These are phyloP conservation scores for Athalia cordata DNA, from an alignment of 2,888 invertebrate species.

Conservation along the genomic window DNA sequence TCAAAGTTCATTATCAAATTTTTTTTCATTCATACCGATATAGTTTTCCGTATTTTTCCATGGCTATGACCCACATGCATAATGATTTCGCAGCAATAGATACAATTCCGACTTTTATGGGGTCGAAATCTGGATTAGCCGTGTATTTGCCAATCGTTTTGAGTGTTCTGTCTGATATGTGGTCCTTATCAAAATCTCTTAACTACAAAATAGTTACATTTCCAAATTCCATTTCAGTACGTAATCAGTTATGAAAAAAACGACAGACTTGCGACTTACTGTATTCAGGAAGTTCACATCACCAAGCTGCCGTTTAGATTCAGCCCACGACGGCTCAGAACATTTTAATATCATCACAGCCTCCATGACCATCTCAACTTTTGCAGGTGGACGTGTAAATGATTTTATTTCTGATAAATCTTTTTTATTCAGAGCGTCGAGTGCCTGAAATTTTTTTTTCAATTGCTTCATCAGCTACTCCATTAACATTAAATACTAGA, in stretches of 20 bases:
- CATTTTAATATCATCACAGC: conserved; percentile 89
- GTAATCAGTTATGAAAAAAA: not conserved
- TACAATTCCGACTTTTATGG: conserved; percentile 89
- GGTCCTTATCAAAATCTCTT: conserved; percentile 91
- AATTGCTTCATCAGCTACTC: not conserved
- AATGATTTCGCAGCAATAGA: conserved; percentile 91
- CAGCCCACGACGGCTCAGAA: conserved; percentile 89
- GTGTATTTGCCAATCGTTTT: conserved; percentile 89
- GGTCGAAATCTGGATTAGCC: conserved; percentile 88
- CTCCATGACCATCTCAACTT: conserved; percentile 93
- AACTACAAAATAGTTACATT: conserved; percentile 73
- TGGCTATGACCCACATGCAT: conserved; percentile 93
- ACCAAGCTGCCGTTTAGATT: conserved; percentile 90
- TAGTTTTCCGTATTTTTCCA: conserved; percentile 92
- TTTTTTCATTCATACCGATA: conserved; percentile 79
- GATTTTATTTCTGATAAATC: conserved; percentile 94
- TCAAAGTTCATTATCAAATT: no score
- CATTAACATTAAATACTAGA: no score
- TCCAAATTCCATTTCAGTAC: not conserved
- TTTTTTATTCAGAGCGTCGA: conserved; percentile 89
- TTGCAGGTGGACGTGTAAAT: conserved; percentile 89
- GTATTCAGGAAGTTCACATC: conserved; percentile 86
- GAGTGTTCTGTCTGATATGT: conserved; percentile 87
- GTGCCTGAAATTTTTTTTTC: conserved; percentile 74
- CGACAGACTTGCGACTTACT: conserved; percentile 55